Evolutionary conservation across 2,797 vertebrate species (phyloP), one percentile per base, ranked within the genome.

Genomic region (Myotis daubentonii): DNA sequence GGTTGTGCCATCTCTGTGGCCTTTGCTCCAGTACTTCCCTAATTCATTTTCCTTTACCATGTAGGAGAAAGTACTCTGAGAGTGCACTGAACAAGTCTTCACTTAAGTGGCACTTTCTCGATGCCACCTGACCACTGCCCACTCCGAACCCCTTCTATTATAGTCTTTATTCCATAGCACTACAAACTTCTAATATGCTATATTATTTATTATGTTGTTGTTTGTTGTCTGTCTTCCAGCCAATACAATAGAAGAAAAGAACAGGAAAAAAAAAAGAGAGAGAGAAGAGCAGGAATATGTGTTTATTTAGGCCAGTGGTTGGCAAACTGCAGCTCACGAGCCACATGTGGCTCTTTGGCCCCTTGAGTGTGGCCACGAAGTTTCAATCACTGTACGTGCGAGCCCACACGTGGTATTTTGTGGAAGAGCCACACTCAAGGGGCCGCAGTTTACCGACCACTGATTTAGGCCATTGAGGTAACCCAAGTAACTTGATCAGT

Each of bases 161-260:
- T 72, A 12, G 6, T 81, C 6, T 20, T 75, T 92, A 49, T 57
- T 57, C 15, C 13, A 60, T 10, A 75, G 51, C 8, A 38, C 36
- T 51, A 28, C 60, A 66, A 83, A 19, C 10, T 82, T 55, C 30
- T 92, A 87, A 87, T 83, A 68, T 41, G 44, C 20, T 53, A 4
- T 65, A 36, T 22, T 81, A 55, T 53, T 93, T 91, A 68, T 75
- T 71, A 49, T 62, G 41, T 5, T 81, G 36, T 28, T 87, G 20
- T 70, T 88, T 55, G 60, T 79, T 85, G 28, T 91, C 81, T 93
- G 20, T 84, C 55, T 92, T 94, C 30, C 84, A 30, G 15, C 41
- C 38, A 33, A 10, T 6, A 83, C 33, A 85, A 85, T 93, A 11
- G 33, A 84, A 44, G 41, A 44, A 44, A 44, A 44, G 41, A 44